Base-by-base conservation (phyloP, 2,113 vertebrate genomes). In the Pteropus alecto region DNA sequence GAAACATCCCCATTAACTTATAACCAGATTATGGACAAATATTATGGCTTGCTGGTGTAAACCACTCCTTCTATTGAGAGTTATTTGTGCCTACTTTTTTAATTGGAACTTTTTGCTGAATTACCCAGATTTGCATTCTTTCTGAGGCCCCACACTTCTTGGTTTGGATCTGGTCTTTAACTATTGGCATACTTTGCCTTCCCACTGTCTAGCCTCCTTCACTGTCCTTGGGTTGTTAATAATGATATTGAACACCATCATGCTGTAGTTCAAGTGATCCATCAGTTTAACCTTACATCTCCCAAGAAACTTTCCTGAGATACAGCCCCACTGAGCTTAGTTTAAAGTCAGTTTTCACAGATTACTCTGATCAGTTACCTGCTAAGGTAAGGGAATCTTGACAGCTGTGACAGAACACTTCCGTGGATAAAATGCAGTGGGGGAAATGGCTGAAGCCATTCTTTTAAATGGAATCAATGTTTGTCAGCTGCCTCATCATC, bases 241-340 rank as follows among this genome's bases (percentile, higher is more conserved):
- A 96, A 96, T 0, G 11, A 74, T 78, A 90, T 83, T 38, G 85
- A 95, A 85, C 38, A 94, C 67, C 56, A 48, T 81, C 35, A 63
- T 43, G 5, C 19, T 77, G 87, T 76, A 54, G 24, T 96, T 95
- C 63, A 94, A 95, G 58, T 2, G 16, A 98, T 97, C 77, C 90
- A 97, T 98, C 97, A 96, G 77, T 76, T 98, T 98, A 97, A 97
- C 94, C 89, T 97, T 96, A 90, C 94, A 4, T 97, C 96, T 98
- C 92, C 95, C 71, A 96, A 96, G 96, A 97, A 95, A 54, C 0
- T 97, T 98, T 95, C 51, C 33, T 93, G 87, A 97, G 61, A 58
- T 95, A 95, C 30, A 96, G 86, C 41, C 86, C 58, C 4, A 30
- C 82, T 94, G 96, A 97, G 43, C 1, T 8, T 95, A 14, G 94